phyloP scores from a whole-genome alignment of 2,888 invertebrate species.

The Horisme vitalbata region DNA sequence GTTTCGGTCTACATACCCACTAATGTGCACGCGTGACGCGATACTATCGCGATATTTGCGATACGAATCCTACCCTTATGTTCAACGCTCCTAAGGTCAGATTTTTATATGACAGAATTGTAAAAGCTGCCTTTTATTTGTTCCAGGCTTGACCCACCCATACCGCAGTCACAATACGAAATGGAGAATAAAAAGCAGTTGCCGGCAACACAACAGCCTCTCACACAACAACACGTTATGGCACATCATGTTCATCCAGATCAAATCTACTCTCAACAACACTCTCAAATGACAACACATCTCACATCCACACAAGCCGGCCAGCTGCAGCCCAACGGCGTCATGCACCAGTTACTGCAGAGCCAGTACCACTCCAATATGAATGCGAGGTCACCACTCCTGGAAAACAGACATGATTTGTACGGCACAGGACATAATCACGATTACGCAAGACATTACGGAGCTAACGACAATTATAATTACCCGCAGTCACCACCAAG shows the following conservation, averaged over 20 bases:
- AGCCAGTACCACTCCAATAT: constrained; percentile 75
- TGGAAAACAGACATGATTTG: constrained; percentile 82
- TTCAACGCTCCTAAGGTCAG: too few relatives aligned
- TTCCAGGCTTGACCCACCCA: constrained; percentile 88
- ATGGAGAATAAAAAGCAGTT: constrained; percentile 86
- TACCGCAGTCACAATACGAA: constrained; percentile 82
- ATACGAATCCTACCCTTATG: too few relatives aligned
- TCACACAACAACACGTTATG: constrained; percentile 72
- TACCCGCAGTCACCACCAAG: constrained; percentile 76
- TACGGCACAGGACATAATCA: constrained; percentile 81
- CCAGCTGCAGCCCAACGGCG: constrained; percentile 79
- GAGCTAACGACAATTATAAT: constrained; percentile 81
- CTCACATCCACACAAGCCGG: constrained; percentile 64
- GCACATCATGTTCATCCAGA: constrained; percentile 78
- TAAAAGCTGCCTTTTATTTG: constrained; percentile 41
- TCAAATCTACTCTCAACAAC: constrained; percentile 76
- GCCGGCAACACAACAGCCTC: constrained; percentile 82
- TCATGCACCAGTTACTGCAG: constrained; percentile 79
- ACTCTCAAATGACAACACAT: constrained; percentile 66
- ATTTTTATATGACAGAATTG: constrained; percentile 2
- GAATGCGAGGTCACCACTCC: constrained; percentile 75
- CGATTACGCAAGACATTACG: constrained; percentile 79
- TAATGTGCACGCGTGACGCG: constrained; percentile 46
- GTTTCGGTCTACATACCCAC: constrained; percentile 49
- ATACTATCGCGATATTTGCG: too few relatives aligned